Evolutionary conservation across 2,113 vertebrate genomes (phyloP), one percentile per base, ranked within the genome.

Genomic region (Rhynchomys soricoides): DNA sequence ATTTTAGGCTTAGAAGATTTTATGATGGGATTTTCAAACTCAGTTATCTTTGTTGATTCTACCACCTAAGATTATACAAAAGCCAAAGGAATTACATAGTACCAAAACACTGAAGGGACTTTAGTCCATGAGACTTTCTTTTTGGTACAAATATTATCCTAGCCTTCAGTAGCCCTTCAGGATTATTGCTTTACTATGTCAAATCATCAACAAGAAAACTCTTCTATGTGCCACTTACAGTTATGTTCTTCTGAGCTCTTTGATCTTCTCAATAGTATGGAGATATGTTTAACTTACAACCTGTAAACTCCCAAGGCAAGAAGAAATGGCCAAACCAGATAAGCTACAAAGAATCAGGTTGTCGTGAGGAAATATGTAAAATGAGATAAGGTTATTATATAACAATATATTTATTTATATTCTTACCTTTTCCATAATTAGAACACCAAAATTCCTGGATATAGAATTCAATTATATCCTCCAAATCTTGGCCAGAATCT

Each of bases 401-500:
- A 95, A 24, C 66, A 12, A 75, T 12, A 64, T 7, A n/a, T 79
- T 22, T 19, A 90, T 48, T 74, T 37, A 55, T 22, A 50, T n/a
- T 82, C 5, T 68, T 91, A 55, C 16, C 2, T 74, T 29, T 90
- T 93, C 85, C 85, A 85, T 64, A 90, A 92, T 81, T 81, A 90
- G 31, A 94, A 78, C 17, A 79, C 62, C 90, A 57, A 95, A 70
- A 90, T 90, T 90, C 45, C 59, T 90, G 37, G 21, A 78, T 34
- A 29, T 79, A 12, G 16, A 96, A 93, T 92, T 95, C 31, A 87
- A 3, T 4, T 22, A n/a, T 8, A 29, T 50, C 12, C 26, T 94
- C 77, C 37, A 93, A 78, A 90, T 86, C 71, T 29, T 92, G 77
- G 45, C 45, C 71, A 90, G 73, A 95, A 93, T 62, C 71, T 93